phyloP scores from a whole-genome alignment of 2,888 invertebrate species.

The Rhagonycha lutea region DNA sequence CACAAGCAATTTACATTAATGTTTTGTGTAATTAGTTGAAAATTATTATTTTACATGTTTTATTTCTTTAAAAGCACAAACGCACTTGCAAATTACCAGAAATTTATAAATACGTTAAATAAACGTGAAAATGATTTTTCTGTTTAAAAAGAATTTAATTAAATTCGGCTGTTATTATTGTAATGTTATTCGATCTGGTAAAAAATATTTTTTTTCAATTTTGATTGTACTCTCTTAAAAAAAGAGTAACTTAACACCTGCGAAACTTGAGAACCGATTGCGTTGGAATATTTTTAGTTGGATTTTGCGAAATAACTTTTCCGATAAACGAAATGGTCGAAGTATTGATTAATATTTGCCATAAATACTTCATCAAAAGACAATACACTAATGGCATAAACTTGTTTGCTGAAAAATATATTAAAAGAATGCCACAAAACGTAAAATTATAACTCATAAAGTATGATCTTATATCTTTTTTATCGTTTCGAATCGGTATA shows the following conservation, averaged over 20 bases:
- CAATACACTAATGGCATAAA: conserved; percentile 21
- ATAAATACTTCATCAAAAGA: background rate
- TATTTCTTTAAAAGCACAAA: background rate
- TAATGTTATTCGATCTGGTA: no score
- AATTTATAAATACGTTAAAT: background rate
- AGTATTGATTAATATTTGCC: background rate
- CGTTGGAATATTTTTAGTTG: background rate
- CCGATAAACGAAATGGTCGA: background rate
- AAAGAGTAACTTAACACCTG: no score
- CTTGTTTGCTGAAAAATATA: conserved; percentile 12
- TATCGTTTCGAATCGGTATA: conserved; percentile 19
- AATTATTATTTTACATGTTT: background rate
- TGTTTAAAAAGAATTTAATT: no score
- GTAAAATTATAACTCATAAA: conserved; percentile 24
- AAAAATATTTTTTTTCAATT: no score
- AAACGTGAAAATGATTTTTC: background rate
- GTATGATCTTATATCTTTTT: conserved; percentile 19
- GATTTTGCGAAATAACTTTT: background rate
- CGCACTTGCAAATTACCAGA: background rate
- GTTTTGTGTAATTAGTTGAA: background rate
- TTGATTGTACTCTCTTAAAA: no score
- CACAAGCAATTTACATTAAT: background rate
- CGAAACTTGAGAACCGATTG: background rate
- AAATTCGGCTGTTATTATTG: no score
- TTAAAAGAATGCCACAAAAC: conserved; percentile 18